A percentile compares a stretch with the other conserved stretches of the same genome.
phyloP scores from a whole-genome alignment of 1,140 invertebrate genomes.

The Mycetomoellerius zeteki region DNA sequence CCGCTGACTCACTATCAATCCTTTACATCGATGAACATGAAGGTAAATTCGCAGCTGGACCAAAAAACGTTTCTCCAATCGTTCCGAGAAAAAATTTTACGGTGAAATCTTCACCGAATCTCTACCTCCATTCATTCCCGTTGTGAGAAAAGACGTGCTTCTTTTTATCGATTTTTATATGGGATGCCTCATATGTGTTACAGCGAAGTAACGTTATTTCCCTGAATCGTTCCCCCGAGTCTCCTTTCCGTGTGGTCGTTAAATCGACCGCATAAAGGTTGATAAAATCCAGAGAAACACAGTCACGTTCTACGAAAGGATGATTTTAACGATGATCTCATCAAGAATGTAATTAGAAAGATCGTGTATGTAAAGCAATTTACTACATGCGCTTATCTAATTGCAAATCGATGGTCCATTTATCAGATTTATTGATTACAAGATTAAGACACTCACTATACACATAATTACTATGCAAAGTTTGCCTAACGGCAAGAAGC shows the following conservation, averaged over 20 bases:
- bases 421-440: constrained; percentile 37
- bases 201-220: constrained; percentile 32
- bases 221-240: background rate
- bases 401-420: constrained; percentile 38
- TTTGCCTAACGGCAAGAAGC: constrained; percentile 26
- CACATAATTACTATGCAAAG: constrained; percentile 23
- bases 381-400: constrained; percentile 14
- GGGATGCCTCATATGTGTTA: background rate
- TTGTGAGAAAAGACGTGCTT: background rate
- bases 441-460: background rate
- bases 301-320: constrained; percentile 26
- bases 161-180: constrained; percentile 30
- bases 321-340: constrained; percentile 57
- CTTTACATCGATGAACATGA: constrained; percentile 24
- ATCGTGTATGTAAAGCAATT: constrained; percentile 15
- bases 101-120: background rate
- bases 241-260: constrained; percentile 15
- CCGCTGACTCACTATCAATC: constrained; percentile 68
- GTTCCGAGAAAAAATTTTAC: constrained; percentile 48
- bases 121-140: constrained; percentile 27
- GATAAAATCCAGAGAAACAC: constrained; percentile 10
- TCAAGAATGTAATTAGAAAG: constrained; percentile 34
- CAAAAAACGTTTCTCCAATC: constrained; percentile 3
- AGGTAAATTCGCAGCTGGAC: background rate
- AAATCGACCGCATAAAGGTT: constrained; percentile 28